Conservation (phyloP, 1,140 invertebrate genomes). For the Polyergus mexicanus region DNA sequence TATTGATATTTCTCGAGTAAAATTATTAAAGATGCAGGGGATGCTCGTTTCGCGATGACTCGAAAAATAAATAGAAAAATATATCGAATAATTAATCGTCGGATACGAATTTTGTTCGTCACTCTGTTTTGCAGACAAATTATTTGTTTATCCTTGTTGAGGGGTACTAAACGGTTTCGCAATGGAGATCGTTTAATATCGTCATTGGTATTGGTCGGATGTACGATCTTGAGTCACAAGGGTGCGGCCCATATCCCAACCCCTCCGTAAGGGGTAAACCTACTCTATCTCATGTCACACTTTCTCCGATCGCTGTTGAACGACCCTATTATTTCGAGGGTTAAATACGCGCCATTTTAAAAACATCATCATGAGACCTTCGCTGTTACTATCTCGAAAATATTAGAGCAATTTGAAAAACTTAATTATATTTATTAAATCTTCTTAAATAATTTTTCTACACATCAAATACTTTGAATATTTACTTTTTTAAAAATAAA, state of each 20-base stretch:
- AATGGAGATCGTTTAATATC: conserved; percentile 26
- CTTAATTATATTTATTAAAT: background rate
- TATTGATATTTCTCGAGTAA: background rate
- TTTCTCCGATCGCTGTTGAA: conserved; percentile 24
- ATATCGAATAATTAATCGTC: background rate
- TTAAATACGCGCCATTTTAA: conserved; percentile 53
- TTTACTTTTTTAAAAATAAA: conserved; percentile 13
- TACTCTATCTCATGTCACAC: conserved; percentile 1
- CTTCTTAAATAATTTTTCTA: background rate
- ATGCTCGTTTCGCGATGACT: background rate
- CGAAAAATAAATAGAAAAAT: background rate
- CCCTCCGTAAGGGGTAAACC: conserved; percentile 18
- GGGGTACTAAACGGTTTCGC: background rate
- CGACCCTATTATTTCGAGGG: conserved; percentile 9
- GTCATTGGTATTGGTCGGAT: conserved; percentile 65
- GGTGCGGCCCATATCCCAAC: conserved; percentile 60
- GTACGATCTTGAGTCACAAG: conserved; percentile 36
- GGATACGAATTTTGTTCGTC: background rate
- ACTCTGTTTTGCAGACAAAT: background rate
- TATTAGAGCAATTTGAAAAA: background rate
- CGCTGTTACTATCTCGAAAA: background rate
- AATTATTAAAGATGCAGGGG: no score
- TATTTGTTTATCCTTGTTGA: conserved; percentile 9
- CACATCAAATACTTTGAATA: background rate
- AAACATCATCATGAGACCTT: background rate